Evolutionary conservation across 2,888 invertebrate species (phyloP).

Genomic region (Agrotis exclamationis): DNA sequence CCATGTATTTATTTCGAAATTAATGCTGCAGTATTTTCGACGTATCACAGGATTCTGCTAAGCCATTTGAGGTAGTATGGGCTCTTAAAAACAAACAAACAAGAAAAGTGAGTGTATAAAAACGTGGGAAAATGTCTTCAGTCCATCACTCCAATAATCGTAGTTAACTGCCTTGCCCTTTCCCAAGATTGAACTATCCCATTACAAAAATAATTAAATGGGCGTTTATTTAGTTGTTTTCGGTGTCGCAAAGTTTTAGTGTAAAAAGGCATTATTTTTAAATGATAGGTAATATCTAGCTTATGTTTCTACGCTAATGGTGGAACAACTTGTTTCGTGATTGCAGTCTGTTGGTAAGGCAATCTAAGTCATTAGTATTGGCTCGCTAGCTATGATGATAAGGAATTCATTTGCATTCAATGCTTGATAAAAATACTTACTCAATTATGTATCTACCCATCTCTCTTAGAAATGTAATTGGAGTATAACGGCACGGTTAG

Average conservation of each 20-base stretch:
- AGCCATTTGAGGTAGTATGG: no score
- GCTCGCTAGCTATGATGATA: slow-evolving; percentile 3
- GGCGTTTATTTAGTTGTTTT: background rate
- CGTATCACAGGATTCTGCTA: no score
- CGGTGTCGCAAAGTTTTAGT: background rate
- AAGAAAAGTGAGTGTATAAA: no score
- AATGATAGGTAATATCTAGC: background rate
- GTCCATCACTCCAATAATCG: background rate
- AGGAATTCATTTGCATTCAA: slow-evolving; percentile 5
- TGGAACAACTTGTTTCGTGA: background rate
- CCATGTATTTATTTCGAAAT: no score
- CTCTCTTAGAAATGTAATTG: background rate
- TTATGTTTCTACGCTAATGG: background rate
- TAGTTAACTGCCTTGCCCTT: no score
- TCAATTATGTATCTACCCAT: background rate
- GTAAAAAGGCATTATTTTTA: background rate
- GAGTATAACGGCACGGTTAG: no score
- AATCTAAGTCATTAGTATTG: background rate
- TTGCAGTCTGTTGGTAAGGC: background rate
- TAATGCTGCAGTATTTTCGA: no score
- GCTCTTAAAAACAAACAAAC: no score
- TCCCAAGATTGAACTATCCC: no score
- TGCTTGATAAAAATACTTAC: background rate
- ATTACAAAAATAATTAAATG: no score
- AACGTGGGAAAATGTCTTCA: no score